phyloP scores from a whole-genome alignment of 2,113 vertebrate genomes.

The Corydoras sp. region DNA sequence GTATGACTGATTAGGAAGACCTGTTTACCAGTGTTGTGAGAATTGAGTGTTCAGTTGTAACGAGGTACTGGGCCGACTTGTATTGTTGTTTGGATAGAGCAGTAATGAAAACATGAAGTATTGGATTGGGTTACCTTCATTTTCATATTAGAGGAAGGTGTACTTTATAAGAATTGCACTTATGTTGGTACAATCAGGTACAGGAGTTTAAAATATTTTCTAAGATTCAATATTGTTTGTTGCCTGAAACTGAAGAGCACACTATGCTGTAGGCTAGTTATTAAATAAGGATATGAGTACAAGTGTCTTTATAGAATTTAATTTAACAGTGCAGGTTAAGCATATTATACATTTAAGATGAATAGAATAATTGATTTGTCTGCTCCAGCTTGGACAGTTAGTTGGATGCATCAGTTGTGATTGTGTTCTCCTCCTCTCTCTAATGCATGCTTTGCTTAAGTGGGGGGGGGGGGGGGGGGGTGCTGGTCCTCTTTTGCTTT shows the following conservation, averaged over 20 bases:
- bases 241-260: conserved; percentile 3
- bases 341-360: background rate
- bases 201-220: conserved; percentile 7
- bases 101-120: too few species aligned
- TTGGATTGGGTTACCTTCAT: background rate
- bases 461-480: background rate
- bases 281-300: background rate
- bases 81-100: too few species aligned
- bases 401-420: background rate
- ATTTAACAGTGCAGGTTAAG: conserved; percentile 9
- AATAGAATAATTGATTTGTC: background rate
- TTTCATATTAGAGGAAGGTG: background rate
- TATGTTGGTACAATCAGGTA: conserved; percentile 10
- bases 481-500: background rate
- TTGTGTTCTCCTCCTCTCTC: conserved; percentile 20
- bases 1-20: too few species aligned
- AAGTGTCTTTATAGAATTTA: background rate
- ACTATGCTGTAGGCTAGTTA: background rate
- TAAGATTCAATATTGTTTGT: background rate
- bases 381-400: conserved; percentile 8
- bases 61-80: too few species aligned
- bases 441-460: conserved; percentile 8
- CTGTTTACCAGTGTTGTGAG: too few species aligned
- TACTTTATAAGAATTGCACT: conserved; percentile 9
- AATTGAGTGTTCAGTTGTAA: too few species aligned